Base-by-base conservation (phyloP, 2,888 invertebrate genomes). In the Hirudinaria manillensis region DNA sequence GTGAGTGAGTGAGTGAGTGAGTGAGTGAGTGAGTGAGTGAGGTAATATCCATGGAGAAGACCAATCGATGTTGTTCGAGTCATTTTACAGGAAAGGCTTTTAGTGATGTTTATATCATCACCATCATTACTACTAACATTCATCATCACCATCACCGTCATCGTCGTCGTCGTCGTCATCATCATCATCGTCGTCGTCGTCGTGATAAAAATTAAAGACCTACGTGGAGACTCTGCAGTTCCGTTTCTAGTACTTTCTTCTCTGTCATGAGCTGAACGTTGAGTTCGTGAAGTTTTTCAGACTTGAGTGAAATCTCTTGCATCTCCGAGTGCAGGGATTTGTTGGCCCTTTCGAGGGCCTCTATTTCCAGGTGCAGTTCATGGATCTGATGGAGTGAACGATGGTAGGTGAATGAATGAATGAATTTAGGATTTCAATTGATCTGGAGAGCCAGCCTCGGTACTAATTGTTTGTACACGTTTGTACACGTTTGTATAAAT, bases 11-110 rank as follows among this genome's bases (percentile, higher is more conserved):
- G 70, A 38, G 74, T 76, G 76, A 68, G 70, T 75, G 74, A 51
- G 68, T 76, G 76, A 68, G 70, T 76, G 74, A 53, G 74, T 76
- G 74, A 53, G 75, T 76, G 76, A 76, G 70, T 76, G 76, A 56
- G 70, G 16, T 29, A 19, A 19, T 38, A 27, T 21, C 24, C 27
- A 38, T n/a, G 24, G 29, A 45, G 6, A 32, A 68, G 34, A 68
- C 32, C 10, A 24, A 32, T 32, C 6, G 2, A 34, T 34, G 6
- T 27, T 34, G 4, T 67, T 6, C 34, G 19, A 10, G 27, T 6
- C 3, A 32, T 32, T 70, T 70, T 70, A 38, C 2, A 45, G 27
- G 19, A 34, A 70, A 10, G 36, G n/a, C 4, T 45, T n/a, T 2
- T 70, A 29, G 2, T 38, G n/a, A 45, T 70, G 21, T 34, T 38